Evolutionary conservation across 2,113 vertebrate genomes (phyloP), one percentile per base, ranked within the genome.

Genomic region (Vulpes ferrilata): DNA sequence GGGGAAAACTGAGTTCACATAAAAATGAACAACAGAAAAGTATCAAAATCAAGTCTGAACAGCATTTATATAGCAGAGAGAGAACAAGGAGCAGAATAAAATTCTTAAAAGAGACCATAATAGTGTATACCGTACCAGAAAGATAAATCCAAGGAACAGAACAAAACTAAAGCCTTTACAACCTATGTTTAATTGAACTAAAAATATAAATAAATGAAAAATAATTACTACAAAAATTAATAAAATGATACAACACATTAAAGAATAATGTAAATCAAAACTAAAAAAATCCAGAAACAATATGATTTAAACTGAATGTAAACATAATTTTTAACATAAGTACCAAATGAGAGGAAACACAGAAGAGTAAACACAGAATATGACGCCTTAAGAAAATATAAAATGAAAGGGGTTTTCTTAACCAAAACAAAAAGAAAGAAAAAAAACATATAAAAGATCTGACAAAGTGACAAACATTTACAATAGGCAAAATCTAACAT

Each of bases 21-120:
- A 55, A 89, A 94, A 97, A 78, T 62, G 10, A 92, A 12, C 55
- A 51, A 73, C 1, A 76, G 25, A 59, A 93, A 87, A 83, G 60
- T 7, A n/a, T 83, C 2, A 48, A 65, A 65, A 84, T 60, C 23
- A 84, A 62, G 67, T 89, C 57, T 30, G 27, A 89, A 59, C 32
- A 64, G 2, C 3, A 0, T 88, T 83, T 32, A 1, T 38, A 11
- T 51, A 80, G 27, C 43, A 53, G 74, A 78, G 7, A 96, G 2
- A 22, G 38, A 55, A 30, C 73, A 65, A 74, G 73, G 22, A 65
- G 7, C 27, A 91, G 35, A 84, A 84, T 59, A 38, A 94, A 95
- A 55, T 25, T 27, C 16, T 25, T 43, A 55, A 0, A 64, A 48
- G 0, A 64, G 17, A 51, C 12, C 35, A 27, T n/a, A 73, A 48